A percentile compares a stretch with the other conserved stretches of the same genome.
Conservation (phyloP, 2,888 invertebrate genomes). For the Lottia gigantea region DNA sequence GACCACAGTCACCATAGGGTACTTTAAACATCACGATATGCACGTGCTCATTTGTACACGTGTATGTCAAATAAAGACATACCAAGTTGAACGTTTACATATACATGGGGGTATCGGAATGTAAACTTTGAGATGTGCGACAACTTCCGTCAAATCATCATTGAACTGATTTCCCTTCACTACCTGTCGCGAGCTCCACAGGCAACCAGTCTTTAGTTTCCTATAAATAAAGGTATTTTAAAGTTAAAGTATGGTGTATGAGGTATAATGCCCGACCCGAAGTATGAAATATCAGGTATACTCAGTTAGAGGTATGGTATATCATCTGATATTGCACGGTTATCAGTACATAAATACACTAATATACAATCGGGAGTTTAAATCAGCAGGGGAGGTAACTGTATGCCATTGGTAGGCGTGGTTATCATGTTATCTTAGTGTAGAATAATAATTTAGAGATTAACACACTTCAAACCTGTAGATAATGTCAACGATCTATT, state of each 20-base stretch:
- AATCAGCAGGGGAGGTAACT: neutral
- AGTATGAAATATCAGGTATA: conserved; percentile 1
- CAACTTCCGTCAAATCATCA: no score
- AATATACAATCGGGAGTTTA: conserved; percentile 6
- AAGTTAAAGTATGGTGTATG: neutral
- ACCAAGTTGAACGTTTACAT: no score
- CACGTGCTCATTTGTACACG: conserved; percentile 5
- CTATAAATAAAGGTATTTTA: conserved; percentile 1
- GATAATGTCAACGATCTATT: conserved; percentile 10
- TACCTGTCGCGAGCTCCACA: conserved; percentile 4
- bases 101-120: no score
- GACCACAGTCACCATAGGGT: neutral
- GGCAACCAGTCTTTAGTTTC: conserved; percentile 8
- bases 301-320: conserved; percentile 6
- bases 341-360: conserved; percentile 7
- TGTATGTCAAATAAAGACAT: neutral
- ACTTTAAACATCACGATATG: neutral
- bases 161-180: neutral
- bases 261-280: neutral
- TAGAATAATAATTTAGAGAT: conserved; percentile 9
- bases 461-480: conserved; percentile 4
- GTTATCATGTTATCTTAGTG: conserved; percentile 1
- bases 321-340: conserved; percentile 9
- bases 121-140: no score
- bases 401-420: neutral